phyloP scores from a whole-genome alignment of 2,113 vertebrate species.

The Pardalotus punctatus region DNA sequence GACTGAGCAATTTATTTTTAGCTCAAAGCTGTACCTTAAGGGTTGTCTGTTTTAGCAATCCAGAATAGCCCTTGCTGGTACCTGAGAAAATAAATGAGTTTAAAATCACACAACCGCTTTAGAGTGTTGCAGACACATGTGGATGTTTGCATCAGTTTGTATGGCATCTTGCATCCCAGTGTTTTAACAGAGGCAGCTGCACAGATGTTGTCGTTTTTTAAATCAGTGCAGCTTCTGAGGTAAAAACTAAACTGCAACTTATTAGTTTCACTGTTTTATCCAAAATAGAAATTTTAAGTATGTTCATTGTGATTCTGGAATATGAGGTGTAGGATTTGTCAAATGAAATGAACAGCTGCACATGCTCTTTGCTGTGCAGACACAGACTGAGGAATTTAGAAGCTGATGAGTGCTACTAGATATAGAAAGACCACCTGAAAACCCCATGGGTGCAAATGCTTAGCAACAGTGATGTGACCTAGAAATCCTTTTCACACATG shows the following conservation, averaged over 20 bases:
- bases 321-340: slow-evolving; percentile 26
- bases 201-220: not conserved
- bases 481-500: not conserved
- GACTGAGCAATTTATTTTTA: slow-evolving; percentile 37
- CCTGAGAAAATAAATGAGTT: not conserved
- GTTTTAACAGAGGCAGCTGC: not conserved
- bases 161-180: not conserved
- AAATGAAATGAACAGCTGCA: slow-evolving; percentile 44
- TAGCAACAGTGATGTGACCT: not conserved
- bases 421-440: slow-evolving; percentile 49
- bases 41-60: not conserved
- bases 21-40: slow-evolving; percentile 42
- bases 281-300: not conserved
- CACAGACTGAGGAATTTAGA: not conserved
- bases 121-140: not conserved
- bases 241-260: not conserved
- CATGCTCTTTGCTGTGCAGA: not conserved
- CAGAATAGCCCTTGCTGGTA: not conserved
- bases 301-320: slow-evolving; percentile 24
- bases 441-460: not conserved
- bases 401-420: slow-evolving; percentile 37
- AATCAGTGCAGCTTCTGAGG: not conserved
- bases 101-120: not conserved
- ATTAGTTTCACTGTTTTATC: not conserved
- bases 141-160: not conserved